Evolutionary conservation across 2,113 vertebrate genomes (phyloP), one percentile per base, ranked within the genome.

Genomic region (Datnioides undecimradiatus): DNA sequence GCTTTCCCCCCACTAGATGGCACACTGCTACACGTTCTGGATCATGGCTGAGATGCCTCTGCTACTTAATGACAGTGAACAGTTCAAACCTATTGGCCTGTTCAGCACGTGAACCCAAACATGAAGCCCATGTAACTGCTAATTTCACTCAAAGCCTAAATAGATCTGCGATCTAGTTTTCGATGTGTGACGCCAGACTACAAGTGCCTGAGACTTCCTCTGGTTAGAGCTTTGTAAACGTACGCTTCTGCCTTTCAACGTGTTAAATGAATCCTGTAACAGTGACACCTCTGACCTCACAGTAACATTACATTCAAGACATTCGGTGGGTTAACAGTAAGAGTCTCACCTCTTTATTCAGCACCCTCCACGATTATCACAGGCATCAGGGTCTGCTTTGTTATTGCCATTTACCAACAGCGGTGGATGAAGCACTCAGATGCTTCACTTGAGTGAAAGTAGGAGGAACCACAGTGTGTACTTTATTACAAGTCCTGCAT

Each of bases 241-340:
- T 8, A 43, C 17, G 38, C 45, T 66, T 49, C 17, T 66, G 7
- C 13, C 14, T 27, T 43, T 19, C 36, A 51, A 40, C 17, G 25
- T 23, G 14, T 31, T 46, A 64, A 83, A 23, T 51, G 13, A 83
- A 59, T 52, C 65, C 55, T 14, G 23, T 71, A 48, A 65, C 48
- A 58, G 27, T 54, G 70, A 63, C 9, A 40, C 58, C 36, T 60
- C 49, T 8, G 57, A 76, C 58, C 41, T 60, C 21, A 55, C 17
- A 16, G 68, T 34, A 40, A 58, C 48, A 14, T 65, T 85, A 90
- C 90, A 90, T 90, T 92, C 92, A 87, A 67, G 46, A 88, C 62
- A 79, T 80, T 76, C 51, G 71, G 87, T 84, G 88, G 84, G 76
- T 66, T 62, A 57, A 71, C 73, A 69, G 76, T 48, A 66, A 63